These are phyloP conservation scores for Argopecten irradians DNA, from an alignment of 1,140 invertebrate species.

Conservation along the genomic window DNA sequence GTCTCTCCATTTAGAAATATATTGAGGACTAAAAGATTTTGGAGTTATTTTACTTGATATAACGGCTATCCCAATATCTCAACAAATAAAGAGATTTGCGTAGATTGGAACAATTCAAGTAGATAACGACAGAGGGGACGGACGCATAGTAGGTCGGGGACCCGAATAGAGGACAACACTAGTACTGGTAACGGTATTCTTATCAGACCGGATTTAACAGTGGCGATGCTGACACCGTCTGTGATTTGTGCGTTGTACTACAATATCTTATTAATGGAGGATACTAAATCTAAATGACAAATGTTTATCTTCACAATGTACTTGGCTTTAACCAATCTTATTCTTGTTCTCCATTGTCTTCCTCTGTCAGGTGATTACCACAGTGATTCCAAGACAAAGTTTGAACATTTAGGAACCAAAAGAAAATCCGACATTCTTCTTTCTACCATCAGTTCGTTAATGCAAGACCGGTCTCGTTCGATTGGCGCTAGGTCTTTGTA, in stretches of 20 bases:
- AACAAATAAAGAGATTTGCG: no score
- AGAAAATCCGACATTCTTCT: not conserved
- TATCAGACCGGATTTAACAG: not conserved
- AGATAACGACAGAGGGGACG: not conserved
- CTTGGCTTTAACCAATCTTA: not conserved
- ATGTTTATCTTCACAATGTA: slow-evolving; percentile 6
- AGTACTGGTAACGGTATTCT: not conserved
- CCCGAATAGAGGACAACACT: not conserved
- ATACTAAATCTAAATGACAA: not conserved
- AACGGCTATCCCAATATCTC: no score
- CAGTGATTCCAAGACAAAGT: not conserved
- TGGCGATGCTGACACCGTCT: not conserved
- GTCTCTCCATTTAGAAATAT: no score
- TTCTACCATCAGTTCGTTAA: not conserved
- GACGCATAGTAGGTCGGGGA: not conserved
- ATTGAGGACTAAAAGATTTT: no score
- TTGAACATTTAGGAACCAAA: not conserved
- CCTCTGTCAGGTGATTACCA: not conserved
- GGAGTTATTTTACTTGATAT: no score
- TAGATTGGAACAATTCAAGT: no score
- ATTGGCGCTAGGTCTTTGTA: not conserved
- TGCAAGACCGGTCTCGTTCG: not conserved
- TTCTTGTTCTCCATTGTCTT: not conserved
- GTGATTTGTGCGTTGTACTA: not conserved
- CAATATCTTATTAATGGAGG: not conserved